Evolutionary conservation across 2,113 vertebrate genomes (phyloP), one percentile per base, ranked within the genome.

Genomic region (Amphiprion ocellaris): DNA sequence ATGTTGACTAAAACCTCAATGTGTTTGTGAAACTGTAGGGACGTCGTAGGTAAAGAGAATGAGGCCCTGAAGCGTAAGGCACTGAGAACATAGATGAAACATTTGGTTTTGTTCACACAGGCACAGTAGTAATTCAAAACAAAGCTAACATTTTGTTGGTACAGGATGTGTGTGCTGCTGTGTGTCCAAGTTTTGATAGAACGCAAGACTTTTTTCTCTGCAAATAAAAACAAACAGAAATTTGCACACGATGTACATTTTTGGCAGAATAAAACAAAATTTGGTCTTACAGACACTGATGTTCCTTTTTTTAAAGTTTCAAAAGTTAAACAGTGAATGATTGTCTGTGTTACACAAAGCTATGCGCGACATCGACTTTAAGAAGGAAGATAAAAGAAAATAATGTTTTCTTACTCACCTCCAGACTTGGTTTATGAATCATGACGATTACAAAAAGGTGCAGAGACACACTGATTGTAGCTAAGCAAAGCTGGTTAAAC

Each of bases 401-500:
- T 21, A 21, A 79, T 72, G 26, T 64, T 58, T 66, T 82, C 24
- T 61, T 37, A 53, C 62, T 76, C 52, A 41, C 72, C 50, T 78
- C 61, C 15, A 82, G 41, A 81, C 82, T 78, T 72, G 56, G 86
- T 84, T 80, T 82, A 68, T 81, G 70, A 86, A 89, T 90, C 75
- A 87, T 49, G 67, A 56, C 49, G 49, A 87, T 76, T 87, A 52
- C 69, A 72, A 75, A 68, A 87, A 83, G 77, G 83, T 90, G 87
- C 74, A 76, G 65, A 83, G 61, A 92, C 70, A 89, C 24, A 84
- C 72, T 91, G 92, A 92, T 93, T 93, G 90, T 86, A 90, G 65
- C 83, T 70, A 77, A 89, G 83, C 69, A 88, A 82, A 90, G 75
- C 65, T 62, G 75, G 86, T 91, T 91, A 88, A 56, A 85, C 81